Base-by-base conservation (phyloP, 2,888 invertebrate genomes). In the Synergus umbraculus region DNA sequence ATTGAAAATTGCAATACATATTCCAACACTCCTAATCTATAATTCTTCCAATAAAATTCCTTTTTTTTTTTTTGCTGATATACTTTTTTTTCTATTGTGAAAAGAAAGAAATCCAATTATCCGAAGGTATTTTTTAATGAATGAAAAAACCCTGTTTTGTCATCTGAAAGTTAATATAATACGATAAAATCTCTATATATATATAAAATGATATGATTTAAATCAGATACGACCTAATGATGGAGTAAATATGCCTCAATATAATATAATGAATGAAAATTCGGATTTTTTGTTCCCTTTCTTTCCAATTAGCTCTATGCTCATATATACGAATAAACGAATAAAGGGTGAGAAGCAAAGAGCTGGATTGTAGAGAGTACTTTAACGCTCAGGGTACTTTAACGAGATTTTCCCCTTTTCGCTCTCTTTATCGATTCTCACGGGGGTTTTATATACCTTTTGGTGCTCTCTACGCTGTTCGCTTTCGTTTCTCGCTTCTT, bases 391-490 rank as follows among this genome's bases (percentile, higher is more conserved):
- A 15, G 76, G 78, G 81, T 79, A 79, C 83, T 85, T 84, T 82
- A 85, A 81, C 83, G 83, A 82, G 84, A 85, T 87, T 84, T 81
- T 77, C 76, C 79, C 82, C 79, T 76, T 82, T 82, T 83, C 82
- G 78, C 79, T 77, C 83, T 80, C 78, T 83, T 78, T 81, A 82
- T 86, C 84, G 84, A 83, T 83, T 83, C 79, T 80, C 73, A 37
- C 76, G 54, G 78, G 82, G 81, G 37, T 37, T 81, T 83, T 22
- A 22, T 80, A 77, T 69, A 49, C 82, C 79, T 81, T 81, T 81
- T 69, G 81, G 58, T 69, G 46, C 78, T 73, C 63, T 60, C 73
- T 64, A 18, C 73, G 65, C 18, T 65, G 76, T 73, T 64, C 73
- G 58, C 12, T 49, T 29, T 65, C 66, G 64, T 76, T 54, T 67